Percentiles rank a stretch among this genome's conserved stretches.
phyloP scores from a whole-genome alignment of 2,797 vertebrate genomes.

The Apogon talboti region DNA sequence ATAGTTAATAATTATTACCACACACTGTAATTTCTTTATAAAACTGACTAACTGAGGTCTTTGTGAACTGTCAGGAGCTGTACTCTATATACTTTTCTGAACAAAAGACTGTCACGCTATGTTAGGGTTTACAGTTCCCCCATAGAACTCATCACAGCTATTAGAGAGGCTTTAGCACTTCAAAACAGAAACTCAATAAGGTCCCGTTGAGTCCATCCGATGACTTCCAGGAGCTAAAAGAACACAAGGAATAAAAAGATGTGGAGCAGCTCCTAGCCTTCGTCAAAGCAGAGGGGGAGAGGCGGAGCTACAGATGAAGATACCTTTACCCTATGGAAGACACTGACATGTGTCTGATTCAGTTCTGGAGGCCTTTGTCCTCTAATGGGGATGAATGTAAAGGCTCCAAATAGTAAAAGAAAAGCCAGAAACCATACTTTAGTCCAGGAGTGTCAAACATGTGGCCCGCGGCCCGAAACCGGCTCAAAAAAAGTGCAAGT shows the following conservation, averaged over 20 bases:
- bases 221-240: slow-evolving; percentile 57
- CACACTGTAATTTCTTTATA: slow-evolving; percentile 28
- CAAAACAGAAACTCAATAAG: slow-evolving; percentile 76
- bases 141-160: slow-evolving; percentile 76
- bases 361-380: too few species aligned
- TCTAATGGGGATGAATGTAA: too few species aligned
- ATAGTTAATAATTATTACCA: slow-evolving; percentile 43
- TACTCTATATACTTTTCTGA: slow-evolving; percentile 66
- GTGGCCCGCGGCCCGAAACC: too few species aligned
- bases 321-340: too few species aligned
- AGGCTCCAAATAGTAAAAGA: too few species aligned
- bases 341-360: too few species aligned
- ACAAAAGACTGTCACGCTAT: slow-evolving; percentile 76
- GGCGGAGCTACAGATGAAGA: slow-evolving; percentile 19
- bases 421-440: too few species aligned
- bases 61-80: slow-evolving; percentile 60
- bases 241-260: slow-evolving; percentile 63
- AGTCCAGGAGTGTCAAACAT: too few species aligned
- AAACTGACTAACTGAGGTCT: slow-evolving; percentile 49
- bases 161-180: slow-evolving; percentile 82
- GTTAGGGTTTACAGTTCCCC: slow-evolving; percentile 73
- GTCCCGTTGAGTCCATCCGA: slow-evolving; percentile 61
- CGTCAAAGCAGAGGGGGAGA: slow-evolving; percentile 6
- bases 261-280: slow-evolving; percentile 38
- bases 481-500: too few species aligned